phyloP scores from a whole-genome alignment of 2,888 invertebrate genomes.

The Phalera bucephala region DNA sequence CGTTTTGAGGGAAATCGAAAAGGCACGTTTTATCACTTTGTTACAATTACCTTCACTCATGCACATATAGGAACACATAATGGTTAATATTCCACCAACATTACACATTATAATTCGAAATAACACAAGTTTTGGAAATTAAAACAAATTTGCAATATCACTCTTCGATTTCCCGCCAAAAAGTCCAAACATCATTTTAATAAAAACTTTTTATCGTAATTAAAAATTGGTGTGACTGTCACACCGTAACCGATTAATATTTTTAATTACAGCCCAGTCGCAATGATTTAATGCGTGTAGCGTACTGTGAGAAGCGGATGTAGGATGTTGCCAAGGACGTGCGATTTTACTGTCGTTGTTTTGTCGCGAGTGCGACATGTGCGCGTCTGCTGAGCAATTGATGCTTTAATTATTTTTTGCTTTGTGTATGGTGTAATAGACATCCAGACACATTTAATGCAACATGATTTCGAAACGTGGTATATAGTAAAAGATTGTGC shows the following conservation, averaged over 20 bases:
- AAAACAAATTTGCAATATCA: too few species aligned
- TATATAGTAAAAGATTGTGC: too few species aligned
- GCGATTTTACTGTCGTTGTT: slow-evolving; percentile 62
- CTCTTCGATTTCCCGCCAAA: too few species aligned
- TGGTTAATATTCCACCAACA: too few species aligned
- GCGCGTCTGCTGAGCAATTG: slow-evolving; percentile 34
- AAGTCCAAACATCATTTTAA: too few species aligned
- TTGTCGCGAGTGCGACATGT: slow-evolving; percentile 51
- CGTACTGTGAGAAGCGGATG: slow-evolving; percentile 75
- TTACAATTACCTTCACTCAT: too few species aligned
- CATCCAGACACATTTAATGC: slow-evolving; percentile 4
- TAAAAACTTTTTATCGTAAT: too few species aligned
- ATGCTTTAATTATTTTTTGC: slow-evolving; percentile 17
- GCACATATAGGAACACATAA: too few species aligned
- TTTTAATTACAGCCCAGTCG: slow-evolving; percentile 32
- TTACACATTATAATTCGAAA: too few species aligned
- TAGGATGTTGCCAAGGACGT: slow-evolving; percentile 74
- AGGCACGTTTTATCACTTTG: too few species aligned
- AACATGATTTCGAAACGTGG: not conserved
- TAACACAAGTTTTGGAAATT: too few species aligned
- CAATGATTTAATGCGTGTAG: slow-evolving; percentile 44
- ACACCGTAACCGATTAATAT: slow-evolving; percentile 6
- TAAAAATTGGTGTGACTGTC: slow-evolving; percentile 5
- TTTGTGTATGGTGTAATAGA: slow-evolving; percentile 29
- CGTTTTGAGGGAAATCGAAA: too few species aligned